Evolutionary conservation across 2,888 invertebrate species (phyloP), one percentile per base, ranked within the genome.

Genomic region (Pomacea canaliculata): DNA sequence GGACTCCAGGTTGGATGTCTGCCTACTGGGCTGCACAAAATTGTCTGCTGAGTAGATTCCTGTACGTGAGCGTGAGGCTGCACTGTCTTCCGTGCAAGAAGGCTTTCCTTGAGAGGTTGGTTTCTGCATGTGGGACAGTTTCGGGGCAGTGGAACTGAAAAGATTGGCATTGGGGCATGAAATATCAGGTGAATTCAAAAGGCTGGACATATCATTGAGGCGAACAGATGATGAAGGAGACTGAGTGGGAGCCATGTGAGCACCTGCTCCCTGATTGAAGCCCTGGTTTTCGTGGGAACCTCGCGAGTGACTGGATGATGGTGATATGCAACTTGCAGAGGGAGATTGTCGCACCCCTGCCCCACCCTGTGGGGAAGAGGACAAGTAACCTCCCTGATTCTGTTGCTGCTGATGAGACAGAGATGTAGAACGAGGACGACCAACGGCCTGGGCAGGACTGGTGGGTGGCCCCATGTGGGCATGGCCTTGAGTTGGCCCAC

Each of bases 41-140:
- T 84, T 87, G 63, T 87, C 87, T 12, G 86, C 87, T 27, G 87
- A 87, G 76, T 85, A 87, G 49, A 86, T 84, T 71, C 83, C 81
- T 68, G 76, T 78, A 65, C 78, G 73, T 60, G 80, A 80, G 65
- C 80, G 79, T 69, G 73, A 73, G 18, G 60, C 72, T 51, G 79
- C 73, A 59, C 60, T 74, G 46, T 75, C 75, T 18, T 70, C 76
- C 5, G 60, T 70, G n/a, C 62, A 63, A 13, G 66, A 18, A 10
- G 71, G 66, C 12, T 73, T 78, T 12, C 69, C 69, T 59, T 70
- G 75, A 12, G 74, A 63, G 67, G 65, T 60, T 5, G 73, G 59
- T 16, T 72, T 72, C 59, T 76, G 73, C 46, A 76, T 60, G 59
- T 79, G 79, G 16, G 77, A 66, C 27, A 78, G 79, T 59, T 79